These are phyloP conservation scores for Rhadina sibilatrix DNA, from an alignment of 2,113 vertebrate species.

Conservation along the genomic window DNA sequence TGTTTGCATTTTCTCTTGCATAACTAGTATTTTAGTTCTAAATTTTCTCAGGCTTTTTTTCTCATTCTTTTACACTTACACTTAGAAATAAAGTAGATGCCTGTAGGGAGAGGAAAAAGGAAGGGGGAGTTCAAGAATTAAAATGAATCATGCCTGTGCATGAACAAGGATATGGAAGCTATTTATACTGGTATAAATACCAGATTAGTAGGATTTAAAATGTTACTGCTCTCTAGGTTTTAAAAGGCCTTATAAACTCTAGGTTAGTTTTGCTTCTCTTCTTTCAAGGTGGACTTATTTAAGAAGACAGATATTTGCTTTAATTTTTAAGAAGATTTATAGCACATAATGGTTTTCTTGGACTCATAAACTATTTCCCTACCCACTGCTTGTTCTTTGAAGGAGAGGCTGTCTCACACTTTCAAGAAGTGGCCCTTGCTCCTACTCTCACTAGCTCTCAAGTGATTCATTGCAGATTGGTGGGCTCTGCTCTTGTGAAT, in stretches of 20 bases:
- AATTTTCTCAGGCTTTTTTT: neutral
- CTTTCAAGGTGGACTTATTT: neutral
- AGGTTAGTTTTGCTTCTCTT: neutral
- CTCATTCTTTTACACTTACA: neutral
- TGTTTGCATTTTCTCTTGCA: constrained; percentile 19
- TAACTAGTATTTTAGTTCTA: neutral
- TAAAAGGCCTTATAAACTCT: neutral
- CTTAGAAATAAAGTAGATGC: neutral
- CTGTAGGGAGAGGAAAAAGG: neutral
- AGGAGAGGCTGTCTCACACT: neutral
- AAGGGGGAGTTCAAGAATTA: neutral
- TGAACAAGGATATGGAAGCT: neutral
- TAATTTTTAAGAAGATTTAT: neutral
- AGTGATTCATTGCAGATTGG: neutral
- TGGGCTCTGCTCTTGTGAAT: neutral
- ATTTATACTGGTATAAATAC: constrained; percentile 10
- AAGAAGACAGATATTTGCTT: neutral
- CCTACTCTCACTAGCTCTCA: neutral
- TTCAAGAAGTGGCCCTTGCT: neutral
- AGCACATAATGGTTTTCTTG: neutral
- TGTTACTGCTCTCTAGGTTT: neutral
- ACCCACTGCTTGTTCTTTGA: neutral
- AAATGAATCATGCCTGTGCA: neutral
- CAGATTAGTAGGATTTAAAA: constrained; percentile 19
- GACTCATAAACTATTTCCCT: neutral